A percentile compares a stretch with the other conserved stretches of the same genome.
Conservation (phyloP, 2,797 vertebrate genomes). For the Bovichtus variegatus region DNA sequence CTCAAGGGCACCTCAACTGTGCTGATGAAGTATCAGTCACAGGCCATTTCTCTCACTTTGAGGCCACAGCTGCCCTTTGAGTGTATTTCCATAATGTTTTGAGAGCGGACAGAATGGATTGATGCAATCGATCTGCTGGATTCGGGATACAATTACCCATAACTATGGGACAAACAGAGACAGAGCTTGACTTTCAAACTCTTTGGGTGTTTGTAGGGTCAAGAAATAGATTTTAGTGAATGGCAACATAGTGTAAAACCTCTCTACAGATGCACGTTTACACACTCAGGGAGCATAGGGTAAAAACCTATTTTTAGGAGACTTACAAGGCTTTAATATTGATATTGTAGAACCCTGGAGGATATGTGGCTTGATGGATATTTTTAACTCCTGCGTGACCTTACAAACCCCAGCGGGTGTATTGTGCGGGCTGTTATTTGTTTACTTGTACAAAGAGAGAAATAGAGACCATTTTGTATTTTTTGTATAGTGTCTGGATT, state of each 20-base stretch:
- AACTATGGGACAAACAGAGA: not conserved
- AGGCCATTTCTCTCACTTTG: not conserved
- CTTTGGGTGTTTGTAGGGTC: not conserved
- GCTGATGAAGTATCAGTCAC: constrained; percentile 1
- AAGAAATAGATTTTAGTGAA: not conserved
- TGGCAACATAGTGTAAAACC: not conserved
- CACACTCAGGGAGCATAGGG: too few relatives aligned
- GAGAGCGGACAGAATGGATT: not conserved
- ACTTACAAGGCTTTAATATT: too few relatives aligned
- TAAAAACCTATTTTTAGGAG: too few relatives aligned
- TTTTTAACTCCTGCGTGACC: constrained; percentile 32
- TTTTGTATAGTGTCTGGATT: not conserved
- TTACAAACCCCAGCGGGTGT: not conserved
- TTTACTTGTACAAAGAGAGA: constrained; percentile 24
- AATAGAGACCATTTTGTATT: not conserved
- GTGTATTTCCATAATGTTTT: not conserved
- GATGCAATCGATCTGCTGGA: constrained; percentile 2
- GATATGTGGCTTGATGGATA: constrained; percentile 35
- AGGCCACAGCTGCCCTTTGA: constrained; percentile 8
- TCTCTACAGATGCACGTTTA: too few relatives aligned
- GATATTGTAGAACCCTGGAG: constrained; percentile 46
- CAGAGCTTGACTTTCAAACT: not conserved
- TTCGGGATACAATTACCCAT: not conserved
- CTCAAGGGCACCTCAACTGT: not conserved
- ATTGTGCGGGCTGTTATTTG: constrained; percentile 15